Evolutionary conservation across 2,113 vertebrate species (phyloP).

Genomic region (Dolichallabes microphthalmus): DNA sequence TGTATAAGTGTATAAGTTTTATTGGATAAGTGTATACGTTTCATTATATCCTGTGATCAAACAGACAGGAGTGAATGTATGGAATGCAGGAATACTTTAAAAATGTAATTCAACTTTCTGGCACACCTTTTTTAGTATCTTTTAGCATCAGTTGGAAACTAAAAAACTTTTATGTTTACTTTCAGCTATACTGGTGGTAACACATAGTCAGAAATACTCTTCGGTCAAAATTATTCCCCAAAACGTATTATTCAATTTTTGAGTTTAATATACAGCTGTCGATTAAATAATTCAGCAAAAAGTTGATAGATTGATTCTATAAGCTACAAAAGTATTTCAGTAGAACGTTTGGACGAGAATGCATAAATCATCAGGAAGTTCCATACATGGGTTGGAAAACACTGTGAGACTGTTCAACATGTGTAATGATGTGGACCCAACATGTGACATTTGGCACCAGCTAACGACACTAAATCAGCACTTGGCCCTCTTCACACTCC

Average conservation of each 20-base stretch:
- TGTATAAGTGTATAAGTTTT: too few relatives aligned
- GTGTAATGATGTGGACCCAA: conserved; percentile 11
- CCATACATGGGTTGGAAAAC: not conserved
- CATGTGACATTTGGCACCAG: conserved; percentile 18
- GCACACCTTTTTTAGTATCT: not conserved
- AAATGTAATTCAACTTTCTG: not conserved
- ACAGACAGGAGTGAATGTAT: not conserved
- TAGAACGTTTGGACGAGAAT: not conserved
- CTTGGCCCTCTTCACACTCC: not conserved
- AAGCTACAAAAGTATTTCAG: not conserved
- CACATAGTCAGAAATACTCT: not conserved
- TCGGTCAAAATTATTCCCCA: not conserved
- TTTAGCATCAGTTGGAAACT: not conserved
- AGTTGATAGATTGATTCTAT: not conserved
- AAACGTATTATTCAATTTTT: not conserved
- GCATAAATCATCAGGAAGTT: not conserved
- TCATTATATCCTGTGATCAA: not conserved
- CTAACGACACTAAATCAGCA: not conserved
- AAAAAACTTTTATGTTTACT: not conserved
- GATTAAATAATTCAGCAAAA: not conserved
- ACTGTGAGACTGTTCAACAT: not conserved
- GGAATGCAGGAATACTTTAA: not conserved
- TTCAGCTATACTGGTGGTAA: not conserved
- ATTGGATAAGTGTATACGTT: too few relatives aligned
- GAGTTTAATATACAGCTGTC: not conserved